Evolutionary conservation across 2,888 invertebrate genomes (phyloP), one percentile per base, ranked within the genome.

Genomic region (Archips xylosteana): DNA sequence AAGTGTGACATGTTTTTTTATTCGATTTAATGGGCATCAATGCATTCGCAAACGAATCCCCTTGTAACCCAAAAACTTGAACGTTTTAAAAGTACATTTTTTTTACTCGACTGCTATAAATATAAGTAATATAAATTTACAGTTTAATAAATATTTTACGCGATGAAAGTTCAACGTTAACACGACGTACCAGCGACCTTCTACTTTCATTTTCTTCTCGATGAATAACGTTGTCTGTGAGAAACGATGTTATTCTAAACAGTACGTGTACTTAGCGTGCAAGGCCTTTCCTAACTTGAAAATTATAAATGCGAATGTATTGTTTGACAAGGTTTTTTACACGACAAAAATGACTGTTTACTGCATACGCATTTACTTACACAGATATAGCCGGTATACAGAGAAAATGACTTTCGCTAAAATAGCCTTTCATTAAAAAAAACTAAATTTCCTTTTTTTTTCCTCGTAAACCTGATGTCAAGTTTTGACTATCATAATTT

Each of bases 201-300:
- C 57, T 12, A 6, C 32, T 57, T 57, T 57, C 32, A 32, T 57
- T 57, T 57, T 57, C 32, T 57, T 10, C 23, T 2, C 10, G 32
- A 57, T 12, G 57, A 57, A 54, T 54, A 54, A 57, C 57, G 32
- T 57, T 57, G 32, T 57, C 57, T 32, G 57, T 57, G n/a, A n/a
- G 49, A 6, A 10, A 57, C 23, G 57, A 32, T 32, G 57, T 23
- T 57, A n/a, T 32, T 10, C 57, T 57, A n/a, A 57, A 57, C 5
- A 23, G 3, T 57, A 57, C 54, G 12, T 32, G 32, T n/a, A n/a
- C n/a, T n/a, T n/a, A 54, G 23, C 6, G 54, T 23, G 23, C 57
- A 57, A 57, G 57, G 32, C 23, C 57, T 32, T 54, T 9, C 32
- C 57, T 32, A 57, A 57, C 57, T 57, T 54, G 15, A 54, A 49